Evolutionary conservation across 2,113 vertebrate species (phyloP).

Genomic region (Amazona guildingii): DNA sequence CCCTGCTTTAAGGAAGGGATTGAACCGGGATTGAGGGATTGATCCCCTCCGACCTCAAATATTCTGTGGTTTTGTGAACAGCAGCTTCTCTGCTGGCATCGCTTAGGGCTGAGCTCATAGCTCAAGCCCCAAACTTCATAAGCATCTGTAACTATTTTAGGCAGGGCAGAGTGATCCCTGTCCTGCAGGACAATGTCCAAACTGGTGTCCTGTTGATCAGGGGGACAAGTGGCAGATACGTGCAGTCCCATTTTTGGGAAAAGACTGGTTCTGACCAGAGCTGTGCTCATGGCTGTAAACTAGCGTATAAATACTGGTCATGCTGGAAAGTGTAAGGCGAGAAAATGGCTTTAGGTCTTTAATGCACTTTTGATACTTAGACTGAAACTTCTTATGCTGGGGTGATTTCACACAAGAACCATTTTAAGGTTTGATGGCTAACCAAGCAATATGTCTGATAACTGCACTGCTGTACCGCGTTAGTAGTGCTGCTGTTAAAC

Average conservation of each 20-base stretch:
- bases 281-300: neutral
- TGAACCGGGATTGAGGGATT: neutral
- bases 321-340: neutral
- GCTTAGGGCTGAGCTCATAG: neutral
- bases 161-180: neutral
- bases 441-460: neutral
- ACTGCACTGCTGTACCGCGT: neutral
- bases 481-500: neutral
- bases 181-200: neutral
- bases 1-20: neutral
- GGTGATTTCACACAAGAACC: neutral
- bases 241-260: neutral
- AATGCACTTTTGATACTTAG: neutral
- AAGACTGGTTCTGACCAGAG: neutral
- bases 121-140: neutral
- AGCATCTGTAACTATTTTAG: neutral
- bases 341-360: neutral
- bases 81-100: neutral
- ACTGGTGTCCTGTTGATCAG: neutral
- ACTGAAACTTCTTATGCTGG: neutral
- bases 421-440: neutral
- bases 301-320: neutral
- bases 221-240: neutral
- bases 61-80: neutral
- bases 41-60: neutral